Percentiles rank a stretch among this genome's conserved stretches.
Evolutionary conservation across 2,113 vertebrate genomes (phyloP).

Genomic region (Strix uralensis): DNA sequence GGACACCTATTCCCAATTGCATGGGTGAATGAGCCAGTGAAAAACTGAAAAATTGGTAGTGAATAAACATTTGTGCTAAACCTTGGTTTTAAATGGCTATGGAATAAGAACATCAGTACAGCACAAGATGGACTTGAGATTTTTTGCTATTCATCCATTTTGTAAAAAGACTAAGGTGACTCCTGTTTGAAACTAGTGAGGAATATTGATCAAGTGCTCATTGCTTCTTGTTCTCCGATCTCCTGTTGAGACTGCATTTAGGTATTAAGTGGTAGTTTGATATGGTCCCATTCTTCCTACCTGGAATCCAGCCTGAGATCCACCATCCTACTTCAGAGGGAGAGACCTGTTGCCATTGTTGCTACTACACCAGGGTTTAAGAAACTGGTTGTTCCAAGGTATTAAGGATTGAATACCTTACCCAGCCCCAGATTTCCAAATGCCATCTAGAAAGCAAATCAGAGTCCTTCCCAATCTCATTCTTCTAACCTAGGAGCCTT

Average conservation of each 20-base stretch:
- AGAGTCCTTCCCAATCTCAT: background rate
- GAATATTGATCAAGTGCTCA: background rate
- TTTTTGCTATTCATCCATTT: conserved; percentile 19
- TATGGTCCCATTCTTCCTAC: background rate
- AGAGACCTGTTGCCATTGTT: background rate
- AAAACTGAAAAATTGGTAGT: background rate
- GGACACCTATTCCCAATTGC: background rate
- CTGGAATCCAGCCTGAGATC: background rate
- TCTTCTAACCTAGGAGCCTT: background rate
- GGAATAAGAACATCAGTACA: background rate
- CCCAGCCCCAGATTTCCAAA: background rate
- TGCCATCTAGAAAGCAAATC: background rate
- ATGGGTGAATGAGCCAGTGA: background rate
- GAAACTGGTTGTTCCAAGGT: background rate
- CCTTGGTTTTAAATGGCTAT: background rate
- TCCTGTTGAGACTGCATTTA: background rate
- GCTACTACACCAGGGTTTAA: background rate
- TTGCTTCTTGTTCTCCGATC: background rate
- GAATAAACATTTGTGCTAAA: background rate
- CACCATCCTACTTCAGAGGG: background rate
- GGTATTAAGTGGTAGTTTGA: background rate
- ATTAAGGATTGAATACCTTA: background rate
- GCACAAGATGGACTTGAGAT: background rate
- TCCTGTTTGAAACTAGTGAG: background rate
- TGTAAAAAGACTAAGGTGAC: background rate